phyloP scores from a whole-genome alignment of 35 echinoderm and acorn worm species.

The Eucidaris tribuloides region DNA sequence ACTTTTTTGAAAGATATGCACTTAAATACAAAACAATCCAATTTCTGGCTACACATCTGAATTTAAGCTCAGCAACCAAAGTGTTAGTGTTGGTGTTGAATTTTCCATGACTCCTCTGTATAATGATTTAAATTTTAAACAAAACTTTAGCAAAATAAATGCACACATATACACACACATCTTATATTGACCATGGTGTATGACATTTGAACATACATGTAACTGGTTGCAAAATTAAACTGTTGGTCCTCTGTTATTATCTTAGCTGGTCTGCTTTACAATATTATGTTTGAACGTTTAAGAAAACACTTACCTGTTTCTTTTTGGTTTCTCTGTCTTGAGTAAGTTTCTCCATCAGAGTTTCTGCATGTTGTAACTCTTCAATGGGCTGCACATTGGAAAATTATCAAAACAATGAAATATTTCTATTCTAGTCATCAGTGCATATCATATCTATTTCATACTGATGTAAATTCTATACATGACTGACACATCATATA shows the following conservation, averaged over 20 bases:
- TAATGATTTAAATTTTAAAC: background rate
- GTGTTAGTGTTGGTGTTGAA: no score
- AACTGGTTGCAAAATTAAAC: no score
- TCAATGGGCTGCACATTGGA: conserved; percentile 70
- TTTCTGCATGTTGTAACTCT: conserved; percentile 86
- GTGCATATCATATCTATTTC: no score
- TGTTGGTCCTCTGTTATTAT: background rate
- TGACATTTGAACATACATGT: background rate
- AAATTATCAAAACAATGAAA: background rate
- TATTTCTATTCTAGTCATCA: background rate
- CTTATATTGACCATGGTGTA: background rate
- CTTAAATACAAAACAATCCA: no score
- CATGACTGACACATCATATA: background rate
- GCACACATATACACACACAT: no score
- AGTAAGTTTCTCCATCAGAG: conserved; percentile 78
- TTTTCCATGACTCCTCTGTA: no score
- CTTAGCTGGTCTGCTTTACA: background rate
- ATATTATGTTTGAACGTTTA: no score
- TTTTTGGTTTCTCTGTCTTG: conserved; percentile 67
- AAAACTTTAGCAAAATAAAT: background rate
- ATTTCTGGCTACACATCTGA: no score
- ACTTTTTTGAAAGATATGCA: no score
- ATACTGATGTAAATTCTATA: background rate
- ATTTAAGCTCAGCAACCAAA: no score
- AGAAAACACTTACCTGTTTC: conserved; percentile 52